Evolutionary conservation across 2,797 vertebrate species (phyloP).

Genomic region (Megalops cyprinoides): DNA sequence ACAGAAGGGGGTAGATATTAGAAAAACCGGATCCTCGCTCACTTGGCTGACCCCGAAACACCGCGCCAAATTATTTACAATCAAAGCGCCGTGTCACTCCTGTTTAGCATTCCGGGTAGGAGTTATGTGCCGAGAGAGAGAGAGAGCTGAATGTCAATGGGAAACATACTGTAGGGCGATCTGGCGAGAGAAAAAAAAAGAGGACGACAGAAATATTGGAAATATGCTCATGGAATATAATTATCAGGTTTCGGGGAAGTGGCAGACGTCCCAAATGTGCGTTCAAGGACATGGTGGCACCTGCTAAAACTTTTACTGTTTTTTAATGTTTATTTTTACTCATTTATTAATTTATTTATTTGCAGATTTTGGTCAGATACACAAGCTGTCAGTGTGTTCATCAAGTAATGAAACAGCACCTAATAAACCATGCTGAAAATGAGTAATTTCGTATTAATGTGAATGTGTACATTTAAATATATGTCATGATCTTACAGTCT

Average conservation of each 20-base stretch:
- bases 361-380: constrained; percentile 46
- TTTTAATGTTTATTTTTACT: constrained; percentile 41
- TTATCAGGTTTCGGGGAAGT: constrained; percentile 41
- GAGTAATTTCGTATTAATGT: too few relatives aligned
- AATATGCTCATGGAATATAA: constrained; percentile 52
- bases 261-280: constrained; percentile 59
- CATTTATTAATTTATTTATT: constrained; percentile 45
- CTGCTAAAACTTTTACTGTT: neutral
- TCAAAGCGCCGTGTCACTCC: constrained; percentile 66
- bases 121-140: constrained; percentile 40
- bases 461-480: neutral
- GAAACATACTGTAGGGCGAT: constrained; percentile 42
- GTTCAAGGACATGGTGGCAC: constrained; percentile 33
- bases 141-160: constrained; percentile 68
- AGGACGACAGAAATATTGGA: constrained; percentile 39
- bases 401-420: neutral
- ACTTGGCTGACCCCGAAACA: constrained; percentile 64
- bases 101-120: constrained; percentile 72
- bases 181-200: constrained; percentile 26
- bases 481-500: neutral
- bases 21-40: constrained; percentile 63
- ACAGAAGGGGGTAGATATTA: constrained; percentile 68
- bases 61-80: constrained; percentile 76
- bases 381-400: constrained; percentile 1
- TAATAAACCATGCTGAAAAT: neutral